These are phyloP conservation scores for Halictus rubicundus DNA, from an alignment of 1,140 invertebrate genomes.

Conservation along the genomic window DNA sequence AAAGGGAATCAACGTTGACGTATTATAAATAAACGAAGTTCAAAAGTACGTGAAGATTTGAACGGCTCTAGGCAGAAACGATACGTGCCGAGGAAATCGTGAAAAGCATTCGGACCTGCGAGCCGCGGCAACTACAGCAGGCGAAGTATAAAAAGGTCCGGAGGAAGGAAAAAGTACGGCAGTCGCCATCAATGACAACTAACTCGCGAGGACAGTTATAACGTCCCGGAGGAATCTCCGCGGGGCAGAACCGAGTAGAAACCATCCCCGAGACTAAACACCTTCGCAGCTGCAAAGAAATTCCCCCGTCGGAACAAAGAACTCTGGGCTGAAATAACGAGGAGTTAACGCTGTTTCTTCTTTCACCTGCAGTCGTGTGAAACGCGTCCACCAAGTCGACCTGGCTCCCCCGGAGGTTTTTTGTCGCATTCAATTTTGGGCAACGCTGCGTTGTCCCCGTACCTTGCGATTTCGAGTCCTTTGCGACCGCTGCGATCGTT, in stretches of 20 bases:
- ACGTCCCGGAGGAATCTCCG: background rate
- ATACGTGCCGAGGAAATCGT: too few relatives aligned
- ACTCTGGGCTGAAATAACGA: background rate
- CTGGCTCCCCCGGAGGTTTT: background rate
- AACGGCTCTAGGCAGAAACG: too few relatives aligned
- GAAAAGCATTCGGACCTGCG: too few relatives aligned
- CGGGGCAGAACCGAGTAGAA: background rate
- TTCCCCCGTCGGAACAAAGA: background rate
- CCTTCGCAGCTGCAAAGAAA: background rate
- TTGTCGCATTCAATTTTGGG: background rate
- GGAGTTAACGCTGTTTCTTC: background rate
- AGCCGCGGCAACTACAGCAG: too few relatives aligned
- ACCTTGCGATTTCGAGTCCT: constrained; percentile 30
- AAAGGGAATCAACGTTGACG: too few relatives aligned
- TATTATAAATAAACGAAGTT: too few relatives aligned
- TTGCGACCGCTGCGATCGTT: constrained; percentile 33
- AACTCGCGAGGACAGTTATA: background rate
- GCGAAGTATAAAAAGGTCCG: too few relatives aligned
- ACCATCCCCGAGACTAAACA: constrained; percentile 1
- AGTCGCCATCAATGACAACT: background rate
- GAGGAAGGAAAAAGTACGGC: too few relatives aligned
- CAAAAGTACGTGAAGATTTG: too few relatives aligned
- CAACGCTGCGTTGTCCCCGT: background rate
- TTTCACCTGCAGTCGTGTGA: background rate
- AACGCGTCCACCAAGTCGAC: background rate